Evolutionary conservation across 2,888 invertebrate species (phyloP).

Genomic region (Chromoteleia sp.): DNA sequence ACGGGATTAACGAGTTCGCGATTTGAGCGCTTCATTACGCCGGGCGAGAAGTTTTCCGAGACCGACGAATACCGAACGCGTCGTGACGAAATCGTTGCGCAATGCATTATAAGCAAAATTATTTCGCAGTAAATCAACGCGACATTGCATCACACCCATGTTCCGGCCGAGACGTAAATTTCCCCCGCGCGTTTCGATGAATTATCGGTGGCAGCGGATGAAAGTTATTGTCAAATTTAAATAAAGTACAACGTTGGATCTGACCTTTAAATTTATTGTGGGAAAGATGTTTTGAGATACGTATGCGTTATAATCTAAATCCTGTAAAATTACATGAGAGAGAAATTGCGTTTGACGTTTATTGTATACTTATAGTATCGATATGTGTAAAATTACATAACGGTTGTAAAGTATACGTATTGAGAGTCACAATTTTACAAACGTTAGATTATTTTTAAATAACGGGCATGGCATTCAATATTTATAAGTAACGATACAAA

Average conservation of each 20-base stretch:
- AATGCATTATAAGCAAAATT: constrained; percentile 33
- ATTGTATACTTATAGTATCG: too few relatives aligned
- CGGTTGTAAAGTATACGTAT: too few relatives aligned
- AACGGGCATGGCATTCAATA: too few relatives aligned
- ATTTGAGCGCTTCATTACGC: constrained; percentile 27
- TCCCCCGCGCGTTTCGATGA: constrained; percentile 23
- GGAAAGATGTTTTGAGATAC: background rate
- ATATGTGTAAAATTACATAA: too few relatives aligned
- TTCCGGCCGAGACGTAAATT: constrained; percentile 25
- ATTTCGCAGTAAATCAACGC: constrained; percentile 52
- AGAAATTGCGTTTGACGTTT: too few relatives aligned
- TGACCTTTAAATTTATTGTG: constrained; percentile 30
- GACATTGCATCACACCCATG: constrained; percentile 39
- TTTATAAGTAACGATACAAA: too few relatives aligned
- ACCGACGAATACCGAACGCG: constrained; percentile 8
- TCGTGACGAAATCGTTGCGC: constrained; percentile 29
- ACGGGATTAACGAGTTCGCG: constrained; percentile 11
- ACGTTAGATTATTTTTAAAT: too few relatives aligned
- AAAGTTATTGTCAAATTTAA: constrained; percentile 53
- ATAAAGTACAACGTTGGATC: constrained; percentile 8
- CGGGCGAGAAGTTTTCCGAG: background rate
- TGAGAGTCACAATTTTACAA: too few relatives aligned
- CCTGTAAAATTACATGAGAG: background rate
- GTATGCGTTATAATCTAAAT: background rate
- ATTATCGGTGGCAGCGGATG: constrained; percentile 19